Percentiles rank a stretch among this genome's conserved stretches.
Conservation (phyloP, 2,888 invertebrate species). For the Suillia variegata region DNA sequence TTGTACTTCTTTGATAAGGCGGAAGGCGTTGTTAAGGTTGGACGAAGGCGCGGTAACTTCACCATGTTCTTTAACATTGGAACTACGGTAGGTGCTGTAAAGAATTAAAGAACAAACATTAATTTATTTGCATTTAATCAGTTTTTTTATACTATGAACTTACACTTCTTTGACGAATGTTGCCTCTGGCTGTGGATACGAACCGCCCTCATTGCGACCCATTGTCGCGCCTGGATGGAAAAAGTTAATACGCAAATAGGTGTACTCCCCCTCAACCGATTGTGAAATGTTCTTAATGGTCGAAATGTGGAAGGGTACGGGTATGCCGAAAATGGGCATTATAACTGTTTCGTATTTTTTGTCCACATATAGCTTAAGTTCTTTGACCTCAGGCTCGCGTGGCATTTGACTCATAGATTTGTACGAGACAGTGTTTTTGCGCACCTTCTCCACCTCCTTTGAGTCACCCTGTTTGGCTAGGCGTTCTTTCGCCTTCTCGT, state of each 20-base stretch:
- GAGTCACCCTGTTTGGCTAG: slow-evolving; percentile 85
- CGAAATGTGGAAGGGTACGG: slow-evolving; percentile 98
- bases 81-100: slow-evolving; percentile 89
- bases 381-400: slow-evolving; percentile 88
- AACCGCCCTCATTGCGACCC: slow-evolving; percentile 89
- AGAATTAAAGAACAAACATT: slow-evolving; percentile 1
- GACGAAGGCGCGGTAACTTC: slow-evolving; percentile 92
- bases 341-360: slow-evolving; percentile 98
- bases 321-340: slow-evolving; percentile 92
- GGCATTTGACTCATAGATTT: slow-evolving; percentile 93
- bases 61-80: slow-evolving; percentile 96
- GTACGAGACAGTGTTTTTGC: slow-evolving; percentile 95
- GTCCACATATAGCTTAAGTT: slow-evolving; percentile 94
- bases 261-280: slow-evolving; percentile 97
- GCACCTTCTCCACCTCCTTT: slow-evolving; percentile 84
- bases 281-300: slow-evolving; percentile 99
- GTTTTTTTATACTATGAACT: slow-evolving; percentile 64
- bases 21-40: slow-evolving; percentile 94
- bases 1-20: slow-evolving; percentile 98
- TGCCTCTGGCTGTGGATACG: slow-evolving; percentile 93
- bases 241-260: slow-evolving; percentile 96
- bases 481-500: slow-evolving; percentile 91
- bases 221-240: slow-evolving; percentile 98
- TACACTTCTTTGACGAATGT: slow-evolving; percentile 98
- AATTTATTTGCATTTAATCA: not conserved